Evolutionary conservation across 1,140 invertebrate genomes (phyloP).

Genomic region (Ooceraea biroi): DNA sequence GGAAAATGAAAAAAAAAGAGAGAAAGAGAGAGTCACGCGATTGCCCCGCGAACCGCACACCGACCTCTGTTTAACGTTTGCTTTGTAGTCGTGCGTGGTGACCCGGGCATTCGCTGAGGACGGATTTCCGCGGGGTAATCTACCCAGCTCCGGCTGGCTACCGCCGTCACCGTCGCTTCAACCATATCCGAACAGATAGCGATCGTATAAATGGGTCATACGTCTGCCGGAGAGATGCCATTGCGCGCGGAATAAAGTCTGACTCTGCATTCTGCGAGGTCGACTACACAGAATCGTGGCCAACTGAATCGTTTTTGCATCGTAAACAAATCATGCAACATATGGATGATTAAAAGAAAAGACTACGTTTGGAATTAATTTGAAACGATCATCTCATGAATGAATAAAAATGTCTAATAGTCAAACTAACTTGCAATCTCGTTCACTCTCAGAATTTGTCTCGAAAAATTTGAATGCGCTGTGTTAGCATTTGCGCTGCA

Average conservation of each 20-base stretch:
- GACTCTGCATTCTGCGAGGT: constrained; percentile 28
- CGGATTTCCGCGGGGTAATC: constrained; percentile 72
- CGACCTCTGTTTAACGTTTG: constrained; percentile 69
- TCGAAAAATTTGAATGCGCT: no score
- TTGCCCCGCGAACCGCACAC: constrained; percentile 28
- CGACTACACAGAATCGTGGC: not conserved
- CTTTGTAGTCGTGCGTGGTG: constrained; percentile 70
- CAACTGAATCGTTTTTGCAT: constrained; percentile 25
- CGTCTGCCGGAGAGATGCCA: constrained; percentile 44
- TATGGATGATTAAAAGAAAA: not conserved
- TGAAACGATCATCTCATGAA: no score
- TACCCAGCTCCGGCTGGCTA: constrained; percentile 31
- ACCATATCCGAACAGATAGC: constrained; percentile 66
- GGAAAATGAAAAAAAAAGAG: constrained; percentile 1
- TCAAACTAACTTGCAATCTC: not conserved
- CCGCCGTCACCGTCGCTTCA: constrained; percentile 18
- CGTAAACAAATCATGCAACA: constrained; percentile 3
- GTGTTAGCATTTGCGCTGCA: no score
- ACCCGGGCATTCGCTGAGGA: constrained; percentile 65
- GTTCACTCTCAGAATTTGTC: no score
- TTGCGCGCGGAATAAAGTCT: constrained; percentile 24
- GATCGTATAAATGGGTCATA: constrained; percentile 72
- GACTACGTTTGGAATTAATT: not conserved
- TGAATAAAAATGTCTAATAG: not conserved
- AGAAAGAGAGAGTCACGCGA: constrained; percentile 21